Base-by-base conservation (phyloP, 2,888 invertebrate genomes). In the Xylota segnis region DNA sequence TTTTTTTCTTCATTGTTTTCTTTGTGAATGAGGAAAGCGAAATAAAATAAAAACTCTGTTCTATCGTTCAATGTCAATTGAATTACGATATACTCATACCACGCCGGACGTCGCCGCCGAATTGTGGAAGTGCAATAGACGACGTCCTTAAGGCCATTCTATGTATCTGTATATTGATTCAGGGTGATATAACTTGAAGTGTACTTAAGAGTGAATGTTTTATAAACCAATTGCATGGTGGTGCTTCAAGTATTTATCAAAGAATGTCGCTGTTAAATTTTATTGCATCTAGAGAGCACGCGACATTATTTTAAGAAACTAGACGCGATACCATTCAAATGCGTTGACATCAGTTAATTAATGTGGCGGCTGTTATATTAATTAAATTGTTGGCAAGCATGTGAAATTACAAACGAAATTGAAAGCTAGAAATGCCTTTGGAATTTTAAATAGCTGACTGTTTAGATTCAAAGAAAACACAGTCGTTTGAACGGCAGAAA, bases 41-140 rank as follows among this genome's bases (percentile, higher is more conserved):
- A 56, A 32, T 32, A 12, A 45, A 40, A 6, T n/a, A 43, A 29
- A 52, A 23, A 43, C 37, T 37, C 16, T 37, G 5, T 50, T 6
- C 18, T 76, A 43, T 10, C 52, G 9, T 58, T 76, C 58, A 66
- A 66, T 58, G 66, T 66, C 76, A 66, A 58, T 40, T 27, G 18
- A 54, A 50, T 59, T 59, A 50, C 40, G 18, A 54, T 37, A 47
- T 50, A 50, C 40, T 59, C 37, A 59, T 37, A 18, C n/a, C 58
- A 10, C 32, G 23, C 29, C 9, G 37, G 32, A n/a, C 27, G 7
- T 54, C 14, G 58, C 14, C 3, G 34, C 40, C n/a, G 27, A 4
- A 12, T 18, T 50, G 45, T 54, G n/a, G 12, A 34, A 29, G 76
- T 66, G 66, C 40, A 50, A 58, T 58, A 47, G 59, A 58, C 58